phyloP scores from a whole-genome alignment of 2,888 invertebrate species.

The Lysandra bellargus region DNA sequence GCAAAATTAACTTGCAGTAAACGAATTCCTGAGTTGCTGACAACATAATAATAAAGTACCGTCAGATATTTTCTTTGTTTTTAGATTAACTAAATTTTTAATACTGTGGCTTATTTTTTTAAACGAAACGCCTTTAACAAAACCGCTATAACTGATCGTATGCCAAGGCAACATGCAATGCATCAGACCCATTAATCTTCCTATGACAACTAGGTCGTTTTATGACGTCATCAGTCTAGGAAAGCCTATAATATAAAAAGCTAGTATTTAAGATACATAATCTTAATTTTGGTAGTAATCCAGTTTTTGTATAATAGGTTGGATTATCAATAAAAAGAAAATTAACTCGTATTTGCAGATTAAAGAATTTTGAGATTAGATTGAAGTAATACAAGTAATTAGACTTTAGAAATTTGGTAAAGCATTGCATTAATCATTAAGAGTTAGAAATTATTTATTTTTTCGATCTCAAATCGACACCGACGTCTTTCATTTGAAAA shows the following conservation, averaged over 20 bases:
- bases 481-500: not conserved
- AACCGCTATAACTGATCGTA: constrained; percentile 11
- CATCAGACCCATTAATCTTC: constrained; percentile 20
- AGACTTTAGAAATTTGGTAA: too few species aligned
- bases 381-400: too few species aligned
- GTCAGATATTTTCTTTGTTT: too few species aligned
- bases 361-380: too few species aligned
- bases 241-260: not conserved
- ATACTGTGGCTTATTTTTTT: not conserved
- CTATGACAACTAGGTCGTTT: constrained; percentile 22
- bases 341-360: too few species aligned
- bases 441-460: not conserved
- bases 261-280: not conserved
- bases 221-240: not conserved
- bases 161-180: constrained; percentile 9
- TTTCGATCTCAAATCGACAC: not conserved
- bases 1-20: too few species aligned
- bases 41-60: too few species aligned
- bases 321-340: too few species aligned
- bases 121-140: not conserved
- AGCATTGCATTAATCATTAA: too few species aligned
- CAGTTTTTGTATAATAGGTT: too few species aligned
- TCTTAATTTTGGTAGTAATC: too few species aligned
- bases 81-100: not conserved
- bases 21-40: too few species aligned